phyloP scores from a whole-genome alignment of 2,888 invertebrate genomes.

The Heliconius aoede region DNA sequence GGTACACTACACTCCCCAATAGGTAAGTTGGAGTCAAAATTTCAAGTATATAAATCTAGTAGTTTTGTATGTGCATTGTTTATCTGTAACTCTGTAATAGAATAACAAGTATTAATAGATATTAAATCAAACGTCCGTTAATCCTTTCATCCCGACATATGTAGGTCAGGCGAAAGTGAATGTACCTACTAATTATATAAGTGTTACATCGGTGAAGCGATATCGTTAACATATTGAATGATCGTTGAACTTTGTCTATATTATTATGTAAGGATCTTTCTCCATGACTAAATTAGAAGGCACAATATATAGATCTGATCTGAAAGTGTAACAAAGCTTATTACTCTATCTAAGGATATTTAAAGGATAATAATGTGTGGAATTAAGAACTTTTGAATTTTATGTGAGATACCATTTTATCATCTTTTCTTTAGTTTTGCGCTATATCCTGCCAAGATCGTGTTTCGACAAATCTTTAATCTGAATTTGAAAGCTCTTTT shows the following conservation, averaged over 20 bases:
- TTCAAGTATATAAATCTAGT: no score
- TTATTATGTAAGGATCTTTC: neutral
- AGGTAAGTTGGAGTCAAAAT: no score
- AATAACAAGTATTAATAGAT: neutral
- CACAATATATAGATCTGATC: no score
- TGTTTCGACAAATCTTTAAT: no score
- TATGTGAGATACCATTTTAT: no score
- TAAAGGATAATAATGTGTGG: no score
- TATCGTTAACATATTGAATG: slow-evolving; percentile 22
- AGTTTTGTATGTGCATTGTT: neutral
- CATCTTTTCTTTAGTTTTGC: no score
- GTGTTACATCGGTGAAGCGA: slow-evolving; percentile 24
- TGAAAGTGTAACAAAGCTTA: no score
- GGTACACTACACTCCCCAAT: no score
- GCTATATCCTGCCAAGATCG: no score
- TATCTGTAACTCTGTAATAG: neutral
- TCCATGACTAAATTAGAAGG: neutral
- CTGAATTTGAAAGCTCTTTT: neutral
- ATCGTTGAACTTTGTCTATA: slow-evolving; percentile 3
- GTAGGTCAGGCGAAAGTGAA: slow-evolving; percentile 43
- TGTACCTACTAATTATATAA: slow-evolving; percentile 46
- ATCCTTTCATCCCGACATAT: slow-evolving; percentile 29
- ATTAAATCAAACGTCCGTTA: slow-evolving; percentile 15
- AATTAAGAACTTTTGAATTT: no score
- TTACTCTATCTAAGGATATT: no score